Evolutionary conservation across 1,140 invertebrate species (phyloP).

Genomic region (Macrosteles quadrilineatus): DNA sequence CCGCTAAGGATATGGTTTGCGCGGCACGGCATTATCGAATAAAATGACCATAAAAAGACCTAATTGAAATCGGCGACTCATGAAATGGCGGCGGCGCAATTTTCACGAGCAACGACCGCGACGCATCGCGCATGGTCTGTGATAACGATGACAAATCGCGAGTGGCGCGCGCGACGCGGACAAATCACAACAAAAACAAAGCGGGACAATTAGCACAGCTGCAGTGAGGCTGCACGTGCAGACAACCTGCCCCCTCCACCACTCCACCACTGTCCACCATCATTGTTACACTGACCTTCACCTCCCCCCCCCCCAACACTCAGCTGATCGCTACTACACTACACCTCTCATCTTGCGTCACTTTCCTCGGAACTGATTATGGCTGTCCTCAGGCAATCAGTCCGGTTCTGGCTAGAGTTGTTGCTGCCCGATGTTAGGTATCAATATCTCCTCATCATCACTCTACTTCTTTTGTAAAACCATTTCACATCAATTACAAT

Average conservation of each 20-base stretch:
- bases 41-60: no score
- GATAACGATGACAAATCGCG: slow-evolving; percentile 5
- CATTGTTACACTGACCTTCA: slow-evolving; percentile 11
- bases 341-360: neutral
- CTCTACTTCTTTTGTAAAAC: no score
- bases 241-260: neutral
- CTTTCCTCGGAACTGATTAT: slow-evolving; percentile 3
- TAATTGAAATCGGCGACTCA: no score
- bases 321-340: neutral
- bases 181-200: slow-evolving; percentile 9
- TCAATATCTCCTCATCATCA: no score
- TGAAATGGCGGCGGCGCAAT: neutral
- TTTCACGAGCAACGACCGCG: neutral
- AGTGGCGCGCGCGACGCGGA: neutral
- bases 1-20: no score
- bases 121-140: neutral
- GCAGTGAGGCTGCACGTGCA: slow-evolving; percentile 11
- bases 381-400: neutral
- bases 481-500: no score
- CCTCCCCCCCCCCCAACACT: neutral
- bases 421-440: no score
- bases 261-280: neutral
- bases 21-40: no score
- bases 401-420: neutral
- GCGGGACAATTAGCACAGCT: neutral